Conservation (phyloP, 1,140 invertebrate species). For the Campoletis sonorensis region DNA sequence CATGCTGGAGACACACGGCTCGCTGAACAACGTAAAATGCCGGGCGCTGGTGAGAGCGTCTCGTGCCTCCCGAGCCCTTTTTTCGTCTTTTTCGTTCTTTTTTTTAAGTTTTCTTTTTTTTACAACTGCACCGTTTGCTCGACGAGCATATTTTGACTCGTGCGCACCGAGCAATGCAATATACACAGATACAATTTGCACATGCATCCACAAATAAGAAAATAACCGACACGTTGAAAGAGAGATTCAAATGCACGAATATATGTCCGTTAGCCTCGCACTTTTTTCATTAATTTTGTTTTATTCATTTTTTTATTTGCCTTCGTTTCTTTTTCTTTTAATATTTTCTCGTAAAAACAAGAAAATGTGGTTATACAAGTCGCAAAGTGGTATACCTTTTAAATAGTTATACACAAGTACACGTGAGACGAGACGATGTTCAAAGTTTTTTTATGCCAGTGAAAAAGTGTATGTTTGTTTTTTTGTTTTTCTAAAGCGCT, state of each 20-base stretch:
- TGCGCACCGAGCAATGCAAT: not conserved
- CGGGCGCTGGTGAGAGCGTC: not conserved
- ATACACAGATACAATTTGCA: not conserved
- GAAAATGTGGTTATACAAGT: too few species aligned
- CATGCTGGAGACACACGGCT: slow-evolving; percentile 32
- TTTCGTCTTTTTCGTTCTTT: not conserved
- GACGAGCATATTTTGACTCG: not conserved
- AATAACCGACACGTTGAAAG: too few species aligned
- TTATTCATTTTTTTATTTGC: not conserved
- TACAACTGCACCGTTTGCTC: slow-evolving; percentile 4
- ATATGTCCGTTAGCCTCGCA: not conserved
- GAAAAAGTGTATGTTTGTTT: too few species aligned
- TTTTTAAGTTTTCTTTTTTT: slow-evolving; percentile 6
- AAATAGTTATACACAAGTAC: too few species aligned
- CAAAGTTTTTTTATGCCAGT: too few species aligned
- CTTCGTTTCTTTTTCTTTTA: not conserved
- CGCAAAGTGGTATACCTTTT: too few species aligned
- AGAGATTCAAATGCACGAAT: too few species aligned
- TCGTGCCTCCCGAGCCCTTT: not conserved
- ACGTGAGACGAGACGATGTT: too few species aligned
- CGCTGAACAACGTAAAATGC: slow-evolving; percentile 33
- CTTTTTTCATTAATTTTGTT: not conserved
- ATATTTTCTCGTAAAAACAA: too few species aligned
- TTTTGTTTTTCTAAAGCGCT: too few species aligned
- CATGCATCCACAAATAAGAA: not conserved